phyloP scores from a whole-genome alignment of 2,113 vertebrate genomes.

The Epinephelus cyanopodus region DNA sequence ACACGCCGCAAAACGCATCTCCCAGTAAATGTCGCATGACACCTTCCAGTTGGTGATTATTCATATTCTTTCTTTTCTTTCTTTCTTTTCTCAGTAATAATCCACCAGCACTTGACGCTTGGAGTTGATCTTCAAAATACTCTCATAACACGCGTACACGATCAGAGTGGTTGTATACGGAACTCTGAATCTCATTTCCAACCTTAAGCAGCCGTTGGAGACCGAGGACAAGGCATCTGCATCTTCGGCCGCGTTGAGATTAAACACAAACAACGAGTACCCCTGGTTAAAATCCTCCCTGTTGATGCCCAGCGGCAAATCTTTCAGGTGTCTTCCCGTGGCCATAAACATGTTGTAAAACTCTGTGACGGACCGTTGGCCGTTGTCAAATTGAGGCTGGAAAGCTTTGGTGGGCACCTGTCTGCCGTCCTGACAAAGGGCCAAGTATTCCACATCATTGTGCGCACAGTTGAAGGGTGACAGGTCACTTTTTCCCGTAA shows the following conservation, averaged over 20 bases:
- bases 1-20: background rate
- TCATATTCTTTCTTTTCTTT: background rate
- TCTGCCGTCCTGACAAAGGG: no score
- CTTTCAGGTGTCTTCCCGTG: no score
- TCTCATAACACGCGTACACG: slow-evolving; percentile 6
- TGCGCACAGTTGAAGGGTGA: no score
- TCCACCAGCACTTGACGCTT: slow-evolving; percentile 18
- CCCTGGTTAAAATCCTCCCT: no score
- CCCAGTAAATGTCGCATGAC: background rate
- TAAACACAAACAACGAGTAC: no score
- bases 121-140: background rate
- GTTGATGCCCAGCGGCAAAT: no score
- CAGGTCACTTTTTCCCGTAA: no score
- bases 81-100: background rate
- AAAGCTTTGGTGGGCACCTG: no score
- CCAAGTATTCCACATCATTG: no score
- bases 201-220: background rate
- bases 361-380: no score
- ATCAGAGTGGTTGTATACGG: background rate
- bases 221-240: background rate
- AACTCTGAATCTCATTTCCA: slow-evolving; percentile 17
- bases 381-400: no score
- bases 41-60: background rate
- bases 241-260: background rate
- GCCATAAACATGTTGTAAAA: no score